Conservation (phyloP, 2,888 invertebrate species). For the Pseudococcus jackbeardsleyi region DNA sequence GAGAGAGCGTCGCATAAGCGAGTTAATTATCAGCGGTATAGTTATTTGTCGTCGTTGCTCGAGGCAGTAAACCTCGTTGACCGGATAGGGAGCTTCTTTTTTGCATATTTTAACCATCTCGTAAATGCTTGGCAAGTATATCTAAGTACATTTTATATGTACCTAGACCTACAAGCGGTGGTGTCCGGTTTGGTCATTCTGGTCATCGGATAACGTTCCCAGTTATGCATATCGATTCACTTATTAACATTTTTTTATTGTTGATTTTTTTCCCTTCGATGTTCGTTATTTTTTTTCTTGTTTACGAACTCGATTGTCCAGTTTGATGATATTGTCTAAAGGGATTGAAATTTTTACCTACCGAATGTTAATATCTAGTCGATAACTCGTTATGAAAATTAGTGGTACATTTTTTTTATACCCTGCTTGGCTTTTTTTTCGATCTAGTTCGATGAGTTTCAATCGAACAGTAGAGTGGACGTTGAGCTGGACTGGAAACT, state of each 20-base stretch:
- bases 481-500: not conserved
- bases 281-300: constrained; percentile 36
- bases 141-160: not conserved
- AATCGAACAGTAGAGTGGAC: not conserved
- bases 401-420: not conserved
- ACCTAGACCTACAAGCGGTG: not conserved
- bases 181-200: constrained; percentile 56
- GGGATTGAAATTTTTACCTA: not conserved
- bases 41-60: not conserved
- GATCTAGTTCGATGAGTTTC: constrained; percentile 39
- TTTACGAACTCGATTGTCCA: constrained; percentile 50
- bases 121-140: not conserved
- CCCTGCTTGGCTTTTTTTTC: not conserved
- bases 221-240: constrained; percentile 31
- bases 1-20: not conserved
- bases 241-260: constrained; percentile 24
- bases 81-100: constrained; percentile 41
- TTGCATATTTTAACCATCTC: constrained; percentile 2
- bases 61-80: not conserved
- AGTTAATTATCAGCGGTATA: not conserved
- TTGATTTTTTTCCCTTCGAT: not conserved
- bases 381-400: constrained; percentile 17
- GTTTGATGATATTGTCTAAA: constrained; percentile 50
- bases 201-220: not conserved
- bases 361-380: not conserved